Evolutionary conservation across 2,888 invertebrate species (phyloP).

Genomic region (Sesia apiformis): DNA sequence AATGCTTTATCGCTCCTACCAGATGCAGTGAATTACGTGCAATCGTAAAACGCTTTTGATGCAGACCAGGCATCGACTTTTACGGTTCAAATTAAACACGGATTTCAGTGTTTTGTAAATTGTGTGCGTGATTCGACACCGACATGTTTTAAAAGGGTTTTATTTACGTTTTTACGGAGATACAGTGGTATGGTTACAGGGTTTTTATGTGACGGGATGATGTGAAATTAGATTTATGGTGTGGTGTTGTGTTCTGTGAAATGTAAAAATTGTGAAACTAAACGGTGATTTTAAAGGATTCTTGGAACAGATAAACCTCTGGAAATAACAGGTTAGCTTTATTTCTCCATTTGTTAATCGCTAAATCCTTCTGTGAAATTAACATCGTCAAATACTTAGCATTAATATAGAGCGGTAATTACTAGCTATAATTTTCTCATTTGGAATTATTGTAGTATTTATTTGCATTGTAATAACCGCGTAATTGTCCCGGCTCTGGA

Average conservation of each 20-base stretch:
- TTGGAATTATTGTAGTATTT: too few relatives aligned
- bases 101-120: conserved; percentile 31
- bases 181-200: conserved; percentile 22
- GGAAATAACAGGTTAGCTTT: conserved; percentile 22
- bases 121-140: conserved; percentile 1
- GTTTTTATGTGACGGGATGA: conserved; percentile 24
- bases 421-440: too few relatives aligned
- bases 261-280: conserved; percentile 12
- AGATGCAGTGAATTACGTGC: conserved; percentile 13
- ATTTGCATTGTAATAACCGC: too few relatives aligned
- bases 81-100: conserved; percentile 12
- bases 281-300: conserved; percentile 11
- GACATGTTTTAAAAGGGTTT: conserved; percentile 2
- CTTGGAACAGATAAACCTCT: conserved; percentile 11
- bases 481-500: too few relatives aligned
- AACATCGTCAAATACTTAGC: background rate
- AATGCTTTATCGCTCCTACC: background rate
- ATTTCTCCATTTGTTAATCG: conserved; percentile 6
- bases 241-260: background rate
- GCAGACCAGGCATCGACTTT: conserved; percentile 3
- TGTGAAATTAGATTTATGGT: conserved; percentile 22
- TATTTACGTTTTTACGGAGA: conserved; percentile 15
- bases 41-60: conserved; percentile 20
- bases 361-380: background rate
- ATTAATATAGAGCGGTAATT: too few relatives aligned